phyloP scores from a whole-genome alignment of 2,888 invertebrate species.

The Ligdia adustata region DNA sequence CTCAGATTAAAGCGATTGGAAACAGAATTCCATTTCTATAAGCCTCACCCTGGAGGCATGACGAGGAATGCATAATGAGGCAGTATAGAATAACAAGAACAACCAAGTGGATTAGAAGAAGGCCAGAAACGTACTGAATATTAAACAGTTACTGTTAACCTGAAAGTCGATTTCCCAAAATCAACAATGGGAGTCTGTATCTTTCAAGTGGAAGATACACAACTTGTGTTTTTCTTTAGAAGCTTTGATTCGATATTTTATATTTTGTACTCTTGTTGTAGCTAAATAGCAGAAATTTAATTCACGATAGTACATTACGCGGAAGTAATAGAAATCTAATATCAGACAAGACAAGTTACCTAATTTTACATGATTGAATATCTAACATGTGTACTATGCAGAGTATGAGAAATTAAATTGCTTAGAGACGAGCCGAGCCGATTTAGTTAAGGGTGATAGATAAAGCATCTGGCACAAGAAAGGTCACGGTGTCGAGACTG shows the following conservation, averaged over 20 bases:
- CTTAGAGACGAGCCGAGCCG: slow-evolving; percentile 10
- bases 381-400: slow-evolving; percentile 11
- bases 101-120: slow-evolving; percentile 44
- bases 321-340: too few species aligned
- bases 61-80: slow-evolving; percentile 48
- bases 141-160: slow-evolving; percentile 38
- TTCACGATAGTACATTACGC: too few species aligned
- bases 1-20: slow-evolving; percentile 28
- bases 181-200: slow-evolving; percentile 29
- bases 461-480: slow-evolving; percentile 9
- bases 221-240: slow-evolving; percentile 24
- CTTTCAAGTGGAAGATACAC: slow-evolving; percentile 31
- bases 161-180: slow-evolving; percentile 32
- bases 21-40: slow-evolving; percentile 34
- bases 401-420: slow-evolving; percentile 21
- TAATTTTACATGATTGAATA: too few species aligned
- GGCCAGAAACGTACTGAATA: slow-evolving; percentile 44
- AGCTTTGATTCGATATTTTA: slow-evolving; percentile 22
- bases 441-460: slow-evolving; percentile 14
- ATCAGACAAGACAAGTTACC: too few species aligned
- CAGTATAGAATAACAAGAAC: slow-evolving; percentile 43
- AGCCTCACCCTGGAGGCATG: slow-evolving; percentile 33
- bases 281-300: slow-evolving; percentile 3
- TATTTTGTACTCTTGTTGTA: slow-evolving; percentile 2
- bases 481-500: slow-evolving; percentile 14